phyloP scores from a whole-genome alignment of 1,140 invertebrate species.

The Sitodiplosis mosellana region DNA sequence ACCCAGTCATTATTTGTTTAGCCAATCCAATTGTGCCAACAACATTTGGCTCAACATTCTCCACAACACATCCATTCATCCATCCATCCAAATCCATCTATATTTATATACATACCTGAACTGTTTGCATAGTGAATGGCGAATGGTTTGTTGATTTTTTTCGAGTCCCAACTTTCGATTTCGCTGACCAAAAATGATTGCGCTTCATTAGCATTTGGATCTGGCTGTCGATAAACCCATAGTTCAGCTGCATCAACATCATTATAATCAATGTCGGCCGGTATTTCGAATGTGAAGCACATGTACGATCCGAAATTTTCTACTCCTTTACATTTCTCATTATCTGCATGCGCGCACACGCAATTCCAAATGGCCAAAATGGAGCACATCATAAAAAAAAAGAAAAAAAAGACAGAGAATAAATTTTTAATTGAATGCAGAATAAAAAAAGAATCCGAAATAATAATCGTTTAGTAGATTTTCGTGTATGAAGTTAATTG shows the following conservation, averaged over 20 bases:
- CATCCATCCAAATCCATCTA: neutral
- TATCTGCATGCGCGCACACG: neutral
- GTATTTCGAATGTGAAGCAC: constrained; percentile 48
- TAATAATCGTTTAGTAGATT: no score
- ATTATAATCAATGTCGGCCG: constrained; percentile 45
- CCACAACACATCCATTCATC: neutral
- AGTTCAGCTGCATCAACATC: constrained; percentile 53
- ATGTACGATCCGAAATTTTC: constrained; percentile 28
- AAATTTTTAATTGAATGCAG: no score
- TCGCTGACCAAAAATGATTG: constrained; percentile 64
- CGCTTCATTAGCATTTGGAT: constrained; percentile 33
- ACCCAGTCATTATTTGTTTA: no score
- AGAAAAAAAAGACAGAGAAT: no score
- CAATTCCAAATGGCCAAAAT: no score
- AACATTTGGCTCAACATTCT: no score
- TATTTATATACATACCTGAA: constrained; percentile 26
- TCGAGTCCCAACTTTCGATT: constrained; percentile 51
- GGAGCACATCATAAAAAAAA: no score
- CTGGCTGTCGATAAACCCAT: constrained; percentile 55
- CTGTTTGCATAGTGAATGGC: constrained; percentile 51
- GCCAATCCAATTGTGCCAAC: no score
- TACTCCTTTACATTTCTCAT: constrained; percentile 3
- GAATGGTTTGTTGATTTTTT: constrained; percentile 49
- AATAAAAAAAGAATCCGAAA: no score
- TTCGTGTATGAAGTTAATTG: no score